Conservation (phyloP, 2,797 vertebrate genomes). For the Phalanger gymnotis region DNA sequence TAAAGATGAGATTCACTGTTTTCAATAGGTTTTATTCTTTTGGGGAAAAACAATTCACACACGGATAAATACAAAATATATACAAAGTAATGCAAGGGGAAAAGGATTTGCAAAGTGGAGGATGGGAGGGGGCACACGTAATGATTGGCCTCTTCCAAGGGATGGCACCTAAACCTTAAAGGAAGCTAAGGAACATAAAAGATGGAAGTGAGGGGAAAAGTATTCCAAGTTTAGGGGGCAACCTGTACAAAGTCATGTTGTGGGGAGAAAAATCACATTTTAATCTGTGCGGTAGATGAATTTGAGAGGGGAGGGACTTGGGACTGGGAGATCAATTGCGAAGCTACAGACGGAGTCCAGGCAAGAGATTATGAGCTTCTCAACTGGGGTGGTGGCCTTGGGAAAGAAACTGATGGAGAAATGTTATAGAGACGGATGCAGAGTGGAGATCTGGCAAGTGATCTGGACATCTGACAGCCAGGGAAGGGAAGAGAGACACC, state of each 20-base stretch:
- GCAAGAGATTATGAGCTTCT: background rate
- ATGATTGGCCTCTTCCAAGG: background rate
- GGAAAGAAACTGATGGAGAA: background rate
- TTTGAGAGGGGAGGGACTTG: background rate
- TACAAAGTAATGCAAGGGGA: background rate
- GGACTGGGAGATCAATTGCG: background rate
- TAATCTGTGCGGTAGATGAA: background rate
- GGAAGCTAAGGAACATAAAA: background rate
- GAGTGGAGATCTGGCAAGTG: background rate
- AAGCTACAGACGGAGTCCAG: background rate
- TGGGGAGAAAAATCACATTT: background rate
- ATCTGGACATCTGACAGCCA: too few relatives aligned
- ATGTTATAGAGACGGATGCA: background rate
- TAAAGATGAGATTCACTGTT: background rate
- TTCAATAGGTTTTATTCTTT: background rate
- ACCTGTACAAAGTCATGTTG: background rate
- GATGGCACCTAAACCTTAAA: background rate
- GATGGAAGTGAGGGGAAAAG: background rate
- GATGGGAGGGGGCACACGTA: too few relatives aligned
- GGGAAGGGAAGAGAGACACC: background rate
- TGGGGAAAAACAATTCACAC: background rate
- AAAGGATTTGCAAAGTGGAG: background rate
- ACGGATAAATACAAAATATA: background rate
- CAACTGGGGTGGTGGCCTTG: background rate
- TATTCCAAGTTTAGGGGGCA: background rate